Conservation (phyloP, 1,140 invertebrate genomes). For the Drosophila mauritiana region DNA sequence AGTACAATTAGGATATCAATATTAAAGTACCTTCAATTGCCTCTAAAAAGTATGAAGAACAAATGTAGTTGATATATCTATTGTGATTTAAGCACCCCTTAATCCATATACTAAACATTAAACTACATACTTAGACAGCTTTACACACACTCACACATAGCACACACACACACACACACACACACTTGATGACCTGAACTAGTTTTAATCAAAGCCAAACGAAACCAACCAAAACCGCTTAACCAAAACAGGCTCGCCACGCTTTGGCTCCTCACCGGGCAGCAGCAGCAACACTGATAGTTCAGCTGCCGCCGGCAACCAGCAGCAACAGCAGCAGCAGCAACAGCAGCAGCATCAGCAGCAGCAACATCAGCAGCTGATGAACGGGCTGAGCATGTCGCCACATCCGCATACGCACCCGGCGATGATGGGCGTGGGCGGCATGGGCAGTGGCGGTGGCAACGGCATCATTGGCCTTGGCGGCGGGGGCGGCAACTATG, state of each 20-base stretch:
- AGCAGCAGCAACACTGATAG: slow-evolving; percentile 53
- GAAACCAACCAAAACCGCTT: slow-evolving; percentile 65
- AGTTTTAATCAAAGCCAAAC: slow-evolving; percentile 71
- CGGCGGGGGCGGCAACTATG: slow-evolving; percentile 53
- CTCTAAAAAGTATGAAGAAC: too few relatives aligned
- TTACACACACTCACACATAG: slow-evolving; percentile 47
- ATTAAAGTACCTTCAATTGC: background rate
- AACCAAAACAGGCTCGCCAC: slow-evolving; percentile 84
- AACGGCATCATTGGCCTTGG: slow-evolving; percentile 75
- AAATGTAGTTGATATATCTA: slow-evolving; percentile 3
- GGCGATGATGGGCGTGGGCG: slow-evolving; percentile 73
- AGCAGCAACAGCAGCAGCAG: slow-evolving; percentile 52
- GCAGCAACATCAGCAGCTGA: slow-evolving; percentile 64
- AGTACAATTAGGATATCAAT: background rate
- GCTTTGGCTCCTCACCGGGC: slow-evolving; percentile 73
- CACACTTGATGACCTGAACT: slow-evolving; percentile 47
- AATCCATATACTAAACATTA: slow-evolving; percentile 53
- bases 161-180: slow-evolving; percentile 25
- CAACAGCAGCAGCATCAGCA: slow-evolving; percentile 56
- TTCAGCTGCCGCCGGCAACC: slow-evolving; percentile 50
- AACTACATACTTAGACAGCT: slow-evolving; percentile 56
- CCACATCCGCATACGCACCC: slow-evolving; percentile 66
- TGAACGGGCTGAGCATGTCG: slow-evolving; percentile 71
- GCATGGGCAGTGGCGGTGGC: slow-evolving; percentile 70
- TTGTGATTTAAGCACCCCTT: slow-evolving; percentile 22